phyloP scores from a whole-genome alignment of 2,797 vertebrate genomes.

The Xenops minutus region DNA sequence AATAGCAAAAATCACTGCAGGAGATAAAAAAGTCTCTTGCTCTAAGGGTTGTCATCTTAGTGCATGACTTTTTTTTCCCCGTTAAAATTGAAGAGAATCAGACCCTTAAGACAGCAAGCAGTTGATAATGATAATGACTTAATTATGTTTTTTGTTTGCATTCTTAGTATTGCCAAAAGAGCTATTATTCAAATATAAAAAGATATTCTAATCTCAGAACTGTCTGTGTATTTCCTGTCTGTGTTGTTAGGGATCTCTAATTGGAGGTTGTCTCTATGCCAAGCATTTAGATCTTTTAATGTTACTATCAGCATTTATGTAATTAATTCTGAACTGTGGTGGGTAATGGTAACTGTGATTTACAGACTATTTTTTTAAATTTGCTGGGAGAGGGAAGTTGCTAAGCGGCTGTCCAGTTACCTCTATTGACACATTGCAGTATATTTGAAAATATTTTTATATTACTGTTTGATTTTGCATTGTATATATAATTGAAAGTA shows the following conservation, averaged over 20 bases:
- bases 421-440: neutral
- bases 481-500: neutral
- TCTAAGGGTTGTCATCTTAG: neutral
- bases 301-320: neutral
- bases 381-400: neutral
- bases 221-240: conserved; percentile 3
- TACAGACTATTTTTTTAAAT: neutral
- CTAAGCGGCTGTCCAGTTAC: neutral
- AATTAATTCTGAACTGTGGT: neutral
- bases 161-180: neutral
- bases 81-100: conserved; percentile 45
- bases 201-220: conserved; percentile 30
- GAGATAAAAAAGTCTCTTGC: neutral
- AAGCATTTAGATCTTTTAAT: neutral
- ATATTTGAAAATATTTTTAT: neutral
- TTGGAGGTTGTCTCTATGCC: neutral
- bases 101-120: neutral
- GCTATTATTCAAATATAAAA: conserved; percentile 8
- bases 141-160: neutral
- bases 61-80: neutral
- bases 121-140: conserved; percentile 2
- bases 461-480: neutral
- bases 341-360: neutral
- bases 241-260: neutral
- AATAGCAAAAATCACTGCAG: neutral